phyloP scores from a whole-genome alignment of 2,797 vertebrate genomes.

The Pristis pectinata region DNA sequence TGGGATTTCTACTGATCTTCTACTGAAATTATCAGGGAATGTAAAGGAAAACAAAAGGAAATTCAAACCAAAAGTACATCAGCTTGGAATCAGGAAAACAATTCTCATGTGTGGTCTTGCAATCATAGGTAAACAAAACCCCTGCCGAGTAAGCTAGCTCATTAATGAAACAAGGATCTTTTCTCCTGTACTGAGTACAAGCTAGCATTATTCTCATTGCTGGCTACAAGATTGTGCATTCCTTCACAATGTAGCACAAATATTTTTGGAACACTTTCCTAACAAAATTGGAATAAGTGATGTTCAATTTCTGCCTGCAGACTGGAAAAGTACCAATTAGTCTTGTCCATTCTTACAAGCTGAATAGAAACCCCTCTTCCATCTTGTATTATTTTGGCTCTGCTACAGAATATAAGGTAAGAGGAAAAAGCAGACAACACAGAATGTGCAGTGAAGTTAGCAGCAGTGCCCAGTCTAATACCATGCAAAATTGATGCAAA shows the following conservation, averaged over 20 bases:
- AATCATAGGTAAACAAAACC: background rate
- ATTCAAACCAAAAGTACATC: background rate
- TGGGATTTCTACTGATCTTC: background rate
- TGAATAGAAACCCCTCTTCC: background rate
- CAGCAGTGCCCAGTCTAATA: background rate
- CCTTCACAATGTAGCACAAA: background rate
- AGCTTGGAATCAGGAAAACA: background rate
- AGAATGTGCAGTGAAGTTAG: background rate
- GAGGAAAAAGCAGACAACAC: background rate
- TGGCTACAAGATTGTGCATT: background rate
- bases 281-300: background rate
- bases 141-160: background rate
- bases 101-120: background rate
- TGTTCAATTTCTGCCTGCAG: background rate
- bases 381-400: background rate
- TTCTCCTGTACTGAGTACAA: background rate
- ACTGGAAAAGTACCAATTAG: background rate
- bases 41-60: background rate
- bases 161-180: background rate
- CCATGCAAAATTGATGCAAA: slow-evolving; percentile 8
- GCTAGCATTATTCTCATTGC: background rate
- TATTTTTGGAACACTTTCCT: background rate
- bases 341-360: background rate
- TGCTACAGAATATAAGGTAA: background rate
- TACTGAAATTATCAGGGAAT: background rate